These are phyloP conservation scores for Thaumetopoea pityocampa DNA, from an alignment of 1,140 invertebrate genomes.

Conservation along the genomic window DNA sequence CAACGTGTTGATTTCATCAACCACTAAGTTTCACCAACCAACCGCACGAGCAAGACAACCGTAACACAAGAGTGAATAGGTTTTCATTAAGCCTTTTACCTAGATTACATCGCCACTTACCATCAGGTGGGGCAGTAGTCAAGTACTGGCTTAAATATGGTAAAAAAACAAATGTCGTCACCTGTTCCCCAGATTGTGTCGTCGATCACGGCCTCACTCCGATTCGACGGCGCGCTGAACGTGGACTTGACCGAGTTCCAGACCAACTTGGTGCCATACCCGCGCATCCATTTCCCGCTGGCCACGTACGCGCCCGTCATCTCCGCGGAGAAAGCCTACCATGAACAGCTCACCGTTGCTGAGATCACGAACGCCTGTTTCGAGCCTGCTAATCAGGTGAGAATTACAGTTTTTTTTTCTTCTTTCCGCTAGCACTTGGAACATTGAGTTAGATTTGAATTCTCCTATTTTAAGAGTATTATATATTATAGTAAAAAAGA, in stretches of 20 bases:
- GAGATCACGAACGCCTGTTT: conserved; percentile 91
- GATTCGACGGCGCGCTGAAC: conserved; percentile 92
- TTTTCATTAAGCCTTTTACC: no score
- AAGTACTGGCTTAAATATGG: no score
- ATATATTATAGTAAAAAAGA: no score
- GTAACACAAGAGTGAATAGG: no score
- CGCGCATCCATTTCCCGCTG: conserved; percentile 87
- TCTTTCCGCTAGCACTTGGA: no score
- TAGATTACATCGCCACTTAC: no score
- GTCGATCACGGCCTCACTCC: conserved; percentile 89
- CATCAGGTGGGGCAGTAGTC: no score
- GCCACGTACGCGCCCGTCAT: conserved; percentile 88
- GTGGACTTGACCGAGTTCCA: conserved; percentile 94
- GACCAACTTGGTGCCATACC: conserved; percentile 90
- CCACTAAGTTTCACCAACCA: no score
- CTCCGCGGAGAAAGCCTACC: conserved; percentile 89
- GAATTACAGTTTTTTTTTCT: background rate
- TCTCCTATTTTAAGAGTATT: no score
- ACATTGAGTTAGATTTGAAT: no score
- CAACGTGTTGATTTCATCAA: no score
- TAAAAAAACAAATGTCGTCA: background rate
- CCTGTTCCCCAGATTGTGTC: conserved; percentile 82
- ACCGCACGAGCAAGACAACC: no score
- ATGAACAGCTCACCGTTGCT: conserved; percentile 85
- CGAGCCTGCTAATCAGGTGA: conserved; percentile 87